Percentiles rank a stretch among this genome's conserved stretches.
phyloP scores from a whole-genome alignment of 2,888 invertebrate species.

The Drosophila mimica region DNA sequence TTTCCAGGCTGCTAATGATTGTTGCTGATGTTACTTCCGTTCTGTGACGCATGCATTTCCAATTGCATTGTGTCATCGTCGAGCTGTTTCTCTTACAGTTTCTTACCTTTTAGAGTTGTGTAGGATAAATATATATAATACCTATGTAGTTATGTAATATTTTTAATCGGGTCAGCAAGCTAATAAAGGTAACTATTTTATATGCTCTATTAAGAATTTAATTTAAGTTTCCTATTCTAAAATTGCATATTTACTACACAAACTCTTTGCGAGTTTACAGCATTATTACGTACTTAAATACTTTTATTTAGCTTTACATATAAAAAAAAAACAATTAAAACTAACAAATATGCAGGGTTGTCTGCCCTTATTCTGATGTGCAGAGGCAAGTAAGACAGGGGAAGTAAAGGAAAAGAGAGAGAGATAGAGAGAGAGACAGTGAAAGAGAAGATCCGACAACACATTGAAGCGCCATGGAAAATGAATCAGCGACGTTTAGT shows the following conservation, averaged over 20 bases:
- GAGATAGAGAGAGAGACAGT: not conserved
- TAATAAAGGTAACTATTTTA: not conserved
- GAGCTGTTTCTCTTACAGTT: slow-evolving; percentile 16
- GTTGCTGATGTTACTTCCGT: slow-evolving; percentile 27
- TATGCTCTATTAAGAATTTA: not conserved
- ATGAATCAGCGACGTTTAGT: slow-evolving; percentile 50
- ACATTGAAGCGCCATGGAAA: slow-evolving; percentile 32
- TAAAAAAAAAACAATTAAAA: slow-evolving; percentile 18
- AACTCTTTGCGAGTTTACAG: not conserved
- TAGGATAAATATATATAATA: not conserved
- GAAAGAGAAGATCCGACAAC: not conserved
- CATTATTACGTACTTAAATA: slow-evolving; percentile 13
- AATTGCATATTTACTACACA: not conserved
- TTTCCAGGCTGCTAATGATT: slow-evolving; percentile 6
- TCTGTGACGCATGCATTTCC: slow-evolving; percentile 25
- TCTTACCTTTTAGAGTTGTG: too few species aligned
- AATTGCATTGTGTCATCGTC: slow-evolving; percentile 15
- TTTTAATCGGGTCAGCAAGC: not conserved
- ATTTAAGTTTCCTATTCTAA: not conserved
- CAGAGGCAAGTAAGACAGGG: not conserved
- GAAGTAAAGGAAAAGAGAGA: not conserved
- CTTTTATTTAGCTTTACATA: too few species aligned
- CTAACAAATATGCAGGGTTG: slow-evolving; percentile 19
- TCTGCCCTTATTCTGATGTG: not conserved
- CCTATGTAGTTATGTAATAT: not conserved